Evolutionary conservation across 2,113 vertebrate genomes (phyloP).

Genomic region (Pomatostomus ruficeps): DNA sequence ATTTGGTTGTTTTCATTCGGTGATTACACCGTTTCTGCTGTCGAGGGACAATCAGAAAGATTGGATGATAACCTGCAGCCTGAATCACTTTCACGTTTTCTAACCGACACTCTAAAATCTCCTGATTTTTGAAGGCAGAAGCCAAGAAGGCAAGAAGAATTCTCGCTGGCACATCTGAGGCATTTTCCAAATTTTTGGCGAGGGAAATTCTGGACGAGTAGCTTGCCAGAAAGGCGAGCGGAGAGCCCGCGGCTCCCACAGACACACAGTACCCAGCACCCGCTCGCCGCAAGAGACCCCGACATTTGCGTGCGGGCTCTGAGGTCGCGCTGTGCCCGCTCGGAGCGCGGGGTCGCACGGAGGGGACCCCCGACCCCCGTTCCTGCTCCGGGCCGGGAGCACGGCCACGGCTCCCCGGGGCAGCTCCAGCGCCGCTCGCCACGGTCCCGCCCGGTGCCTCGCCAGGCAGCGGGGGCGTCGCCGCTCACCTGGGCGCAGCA

Average conservation of each 20-base stretch:
- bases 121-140: neutral
- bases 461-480: neutral
- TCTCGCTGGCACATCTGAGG: neutral
- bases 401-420: neutral
- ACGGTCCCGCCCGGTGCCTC: neutral
- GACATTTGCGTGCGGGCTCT: neutral
- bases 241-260: neutral
- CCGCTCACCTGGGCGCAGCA: slow-evolving; percentile 26
- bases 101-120: neutral
- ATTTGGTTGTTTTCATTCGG: neutral
- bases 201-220: neutral
- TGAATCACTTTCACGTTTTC: neutral
- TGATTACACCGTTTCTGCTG: slow-evolving; percentile 1
- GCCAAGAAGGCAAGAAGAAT: neutral
- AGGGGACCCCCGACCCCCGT: neutral
- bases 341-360: neutral
- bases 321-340: neutral
- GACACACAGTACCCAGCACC: accelerated
- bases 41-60: neutral
- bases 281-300: neutral
- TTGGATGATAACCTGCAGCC: neutral
- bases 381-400: neutral
- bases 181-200: neutral
- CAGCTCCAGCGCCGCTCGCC: neutral
- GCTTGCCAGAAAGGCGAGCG: neutral